These are phyloP conservation scores for Dastarcus helophoroides DNA, from an alignment of 2,888 invertebrate genomes.

Conservation along the genomic window DNA sequence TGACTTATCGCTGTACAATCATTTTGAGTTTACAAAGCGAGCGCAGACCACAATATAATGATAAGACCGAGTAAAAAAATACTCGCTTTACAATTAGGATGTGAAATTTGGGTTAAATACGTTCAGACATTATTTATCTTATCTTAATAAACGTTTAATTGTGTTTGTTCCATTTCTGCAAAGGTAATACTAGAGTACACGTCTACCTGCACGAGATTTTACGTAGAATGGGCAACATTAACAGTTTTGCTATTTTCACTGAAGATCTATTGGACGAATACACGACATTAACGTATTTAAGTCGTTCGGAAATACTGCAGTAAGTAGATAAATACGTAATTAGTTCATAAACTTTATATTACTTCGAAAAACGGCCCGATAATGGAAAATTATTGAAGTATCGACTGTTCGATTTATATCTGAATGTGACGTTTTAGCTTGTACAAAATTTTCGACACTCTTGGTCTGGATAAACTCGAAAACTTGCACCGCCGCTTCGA, in stretches of 20 bases:
- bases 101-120: too few species aligned
- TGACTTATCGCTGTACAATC: too few species aligned
- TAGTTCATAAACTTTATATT: conserved; percentile 3
- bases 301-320: conserved; percentile 50
- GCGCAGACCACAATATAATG: too few species aligned
- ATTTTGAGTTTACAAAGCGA: too few species aligned
- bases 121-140: too few species aligned
- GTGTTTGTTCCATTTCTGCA: too few species aligned
- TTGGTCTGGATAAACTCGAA: conserved; percentile 38
- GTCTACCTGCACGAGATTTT: too few species aligned
- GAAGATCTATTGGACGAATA: conserved; percentile 50
- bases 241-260: conserved; percentile 38
- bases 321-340: conserved; percentile 34
- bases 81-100: too few species aligned
- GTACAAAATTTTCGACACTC: conserved; percentile 45
- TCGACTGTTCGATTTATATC: conserved; percentile 7
- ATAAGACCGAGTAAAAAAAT: too few species aligned
- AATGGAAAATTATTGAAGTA: neutral
- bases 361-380: neutral
- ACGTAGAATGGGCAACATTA: conserved; percentile 45
- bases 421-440: conserved; percentile 37
- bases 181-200: too few species aligned
- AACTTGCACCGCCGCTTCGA: conserved; percentile 43
- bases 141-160: too few species aligned
- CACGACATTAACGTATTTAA: conserved; percentile 47